A percentile compares a stretch with the other conserved stretches of the same genome.
phyloP scores from a whole-genome alignment of 1,140 invertebrate genomes.

The Diploscapter pachys region DNA sequence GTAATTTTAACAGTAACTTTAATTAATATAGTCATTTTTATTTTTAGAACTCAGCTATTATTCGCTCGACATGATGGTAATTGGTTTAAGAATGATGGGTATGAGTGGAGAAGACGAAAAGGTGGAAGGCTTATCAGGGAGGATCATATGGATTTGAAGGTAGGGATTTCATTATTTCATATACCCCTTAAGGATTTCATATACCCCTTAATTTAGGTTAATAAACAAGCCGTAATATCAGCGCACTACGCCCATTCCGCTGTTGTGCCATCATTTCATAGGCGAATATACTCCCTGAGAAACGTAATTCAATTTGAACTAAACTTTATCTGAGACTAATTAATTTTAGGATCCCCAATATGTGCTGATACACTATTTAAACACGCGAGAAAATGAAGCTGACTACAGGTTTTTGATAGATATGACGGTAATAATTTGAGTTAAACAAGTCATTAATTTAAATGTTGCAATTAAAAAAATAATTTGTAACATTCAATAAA shows the following conservation, averaged over 20 bases:
- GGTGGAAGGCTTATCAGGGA: conserved; percentile 95
- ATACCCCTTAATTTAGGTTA: background rate
- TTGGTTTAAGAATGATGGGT: conserved; percentile 71
- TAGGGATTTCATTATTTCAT: conserved; percentile 57
- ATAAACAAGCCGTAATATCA: conserved; percentile 69
- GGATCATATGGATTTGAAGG: conserved; percentile 98
- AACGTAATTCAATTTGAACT: conserved; percentile 67
- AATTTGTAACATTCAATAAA: no score
- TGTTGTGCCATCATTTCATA: conserved; percentile 92
- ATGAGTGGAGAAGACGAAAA: conserved; percentile 97
- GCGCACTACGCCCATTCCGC: conserved; percentile 95
- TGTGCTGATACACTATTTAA: conserved; percentile 92
- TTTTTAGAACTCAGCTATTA: conserved; percentile 25
- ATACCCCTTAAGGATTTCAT: background rate
- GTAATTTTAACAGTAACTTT: no score
- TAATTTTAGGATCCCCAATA: conserved; percentile 86
- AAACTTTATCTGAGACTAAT: conserved; percentile 1
- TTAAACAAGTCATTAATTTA: background rate
- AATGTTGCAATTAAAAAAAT: background rate
- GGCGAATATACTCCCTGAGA: conserved; percentile 91
- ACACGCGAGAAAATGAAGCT: conserved; percentile 92
- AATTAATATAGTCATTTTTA: no score
- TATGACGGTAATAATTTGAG: background rate
- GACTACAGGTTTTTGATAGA: conserved; percentile 54
- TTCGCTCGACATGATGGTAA: conserved; percentile 18